Evolutionary conservation across 2,888 invertebrate species (phyloP), one percentile per base, ranked within the genome.

Genomic region (Apamea crenata): DNA sequence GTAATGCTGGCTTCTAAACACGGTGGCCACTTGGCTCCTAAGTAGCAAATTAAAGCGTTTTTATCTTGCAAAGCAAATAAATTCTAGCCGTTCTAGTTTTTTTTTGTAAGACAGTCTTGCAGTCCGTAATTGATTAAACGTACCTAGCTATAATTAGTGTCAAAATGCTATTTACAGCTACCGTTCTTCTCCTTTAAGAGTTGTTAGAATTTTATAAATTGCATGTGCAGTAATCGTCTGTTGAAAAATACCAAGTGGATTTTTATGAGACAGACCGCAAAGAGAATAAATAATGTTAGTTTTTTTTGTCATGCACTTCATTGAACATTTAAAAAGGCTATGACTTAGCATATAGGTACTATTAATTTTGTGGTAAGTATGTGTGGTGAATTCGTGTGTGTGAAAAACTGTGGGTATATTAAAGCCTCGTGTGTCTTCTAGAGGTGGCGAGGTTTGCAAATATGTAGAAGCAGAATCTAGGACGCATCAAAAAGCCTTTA

Each of bases 141-240:
- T 29, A 56, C 8, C 25, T 56, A 70, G 14, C 40, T 10, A 59
- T 75, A 74, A 84, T 87, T 87, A 87, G 32, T 71, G 81, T 77
- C 70, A 44, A 76, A 72, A 59, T 53, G 59, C 4, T 44, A n/a
- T 82, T 68, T 29, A 3, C n/a, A 56, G 25, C 50, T 83, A 80
- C 59, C 80, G 29, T 67, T 59, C 12, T 1, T 65, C 7, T 44
- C 32, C 12, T 76, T 40, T 50, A 56, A 56, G 21, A 56, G 32
- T 50, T 18, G 7, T 16, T 53, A 32, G n/a, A 53, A 25, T 25
- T 66, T 66, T 59, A 50, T 77, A 32, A n/a, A 77, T 77, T 75
- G 44, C 18, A 14, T 53, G 36, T 29, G 25, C 25, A 10, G 21
- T 56, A 81, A 61, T 40, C 25, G 14, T 80, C 18, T 29, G 3